phyloP scores from a whole-genome alignment of 2,113 vertebrate species.

The Notarius quadriscutis region DNA sequence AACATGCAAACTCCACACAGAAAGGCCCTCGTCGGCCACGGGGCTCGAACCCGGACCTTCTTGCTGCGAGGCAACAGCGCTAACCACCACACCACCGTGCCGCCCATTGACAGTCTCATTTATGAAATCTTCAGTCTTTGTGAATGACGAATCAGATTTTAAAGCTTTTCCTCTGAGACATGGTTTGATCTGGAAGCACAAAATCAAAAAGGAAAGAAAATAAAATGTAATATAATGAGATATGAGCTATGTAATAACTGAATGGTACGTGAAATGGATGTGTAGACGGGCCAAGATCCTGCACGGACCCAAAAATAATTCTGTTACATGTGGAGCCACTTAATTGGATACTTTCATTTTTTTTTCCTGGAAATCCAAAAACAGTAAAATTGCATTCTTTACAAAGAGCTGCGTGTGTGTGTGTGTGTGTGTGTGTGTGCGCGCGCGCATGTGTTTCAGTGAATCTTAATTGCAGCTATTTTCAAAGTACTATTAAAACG shows the following conservation, averaged over 20 bases:
- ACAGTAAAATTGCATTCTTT: constrained; percentile 23
- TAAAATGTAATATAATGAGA: constrained; percentile 64
- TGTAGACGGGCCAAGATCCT: constrained; percentile 51
- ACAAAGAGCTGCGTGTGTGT: constrained; percentile 32
- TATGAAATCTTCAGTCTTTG: neutral
- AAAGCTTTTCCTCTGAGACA: neutral
- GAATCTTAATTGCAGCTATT: constrained; percentile 38
- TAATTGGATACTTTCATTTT: constrained; percentile 64
- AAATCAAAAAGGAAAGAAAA: neutral
- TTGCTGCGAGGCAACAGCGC: no score
- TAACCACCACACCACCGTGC: no score
- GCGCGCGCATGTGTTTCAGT: neutral
- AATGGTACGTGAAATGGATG: constrained; percentile 59
- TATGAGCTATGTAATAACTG: constrained; percentile 67
- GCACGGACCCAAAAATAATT: constrained; percentile 59
- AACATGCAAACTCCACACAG: no score
- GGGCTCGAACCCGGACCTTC: no score
- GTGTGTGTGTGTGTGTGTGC: constrained; percentile 7
- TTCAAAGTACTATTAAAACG: constrained; percentile 40
- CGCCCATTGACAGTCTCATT: no score
- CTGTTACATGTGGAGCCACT: constrained; percentile 54
- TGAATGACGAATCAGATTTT: neutral
- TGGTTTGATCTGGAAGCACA: neutral
- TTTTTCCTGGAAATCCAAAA: constrained; percentile 58
- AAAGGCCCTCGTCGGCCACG: no score